Evolutionary conservation across 2,113 vertebrate species (phyloP), one percentile per base, ranked within the genome.

Genomic region (Phaethornis superciliosus): DNA sequence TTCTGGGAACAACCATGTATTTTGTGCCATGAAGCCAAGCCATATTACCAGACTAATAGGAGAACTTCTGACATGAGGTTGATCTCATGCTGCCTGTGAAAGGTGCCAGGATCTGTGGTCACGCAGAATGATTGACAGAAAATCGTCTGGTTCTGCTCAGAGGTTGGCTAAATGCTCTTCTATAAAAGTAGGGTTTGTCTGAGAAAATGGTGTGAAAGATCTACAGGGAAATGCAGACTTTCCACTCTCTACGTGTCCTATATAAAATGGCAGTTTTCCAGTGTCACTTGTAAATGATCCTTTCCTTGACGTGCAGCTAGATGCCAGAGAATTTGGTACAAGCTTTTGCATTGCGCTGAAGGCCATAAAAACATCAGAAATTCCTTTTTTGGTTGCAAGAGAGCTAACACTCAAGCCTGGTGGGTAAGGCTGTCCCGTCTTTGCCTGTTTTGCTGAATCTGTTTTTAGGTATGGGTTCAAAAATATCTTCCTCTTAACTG

Each of bases 381-480:
- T 33, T 77, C 71, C 63, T 75, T 84, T 95, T 93, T 85, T 94
- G 52, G 60, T 85, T 92, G 35, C 22, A 62, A 51, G 46, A 76
- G 21, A 89, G 77, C 69, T 52, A 33, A 28, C 63, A 65, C 40
- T 74, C 71, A 79, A 33, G 42, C 21, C 63, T 71, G 40, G 52
- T 75, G 85, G 32, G 37, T 90, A 74, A 81, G 52, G 27, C 79
- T 75, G 56, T 40, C 58, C 60, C 71, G 63, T 91, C 85, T 75
- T 77, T 49, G 52, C 68, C 42, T 88, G 32, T 2, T 88, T 78
- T 85, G 44, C 19, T 58, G 62, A 69, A 76, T 81, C 52, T 93
- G 56, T 16, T 88, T 95, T 95, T 90, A 91, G 91, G 52, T 93
- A 60, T 49, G 55, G 54, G 19, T 85, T 91, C 27, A 85, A 93